Evolutionary conservation across 2,888 invertebrate species (phyloP).

Genomic region (Andricus curvator): DNA sequence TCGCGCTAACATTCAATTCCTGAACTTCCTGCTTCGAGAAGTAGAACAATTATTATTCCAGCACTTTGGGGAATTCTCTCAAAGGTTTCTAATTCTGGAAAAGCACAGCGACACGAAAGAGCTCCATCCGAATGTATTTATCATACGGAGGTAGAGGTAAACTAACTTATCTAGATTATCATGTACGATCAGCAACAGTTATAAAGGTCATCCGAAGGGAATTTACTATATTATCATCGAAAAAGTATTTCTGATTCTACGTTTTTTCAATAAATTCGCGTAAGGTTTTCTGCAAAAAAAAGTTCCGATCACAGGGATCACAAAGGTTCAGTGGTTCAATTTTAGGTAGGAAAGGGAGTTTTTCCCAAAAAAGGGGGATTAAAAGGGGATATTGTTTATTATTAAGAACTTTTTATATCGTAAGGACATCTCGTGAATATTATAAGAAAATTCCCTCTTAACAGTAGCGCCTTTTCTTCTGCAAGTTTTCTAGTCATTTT

Average conservation of each 20-base stretch:
- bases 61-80: not conserved
- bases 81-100: conserved; percentile 1
- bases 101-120: not conserved
- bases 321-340: too few species aligned
- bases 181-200: not conserved
- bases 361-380: too few species aligned
- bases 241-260: not conserved
- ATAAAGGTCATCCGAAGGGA: not conserved
- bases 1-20: not conserved
- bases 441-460: too few species aligned
- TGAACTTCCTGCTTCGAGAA: conserved; percentile 2
- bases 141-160: not conserved
- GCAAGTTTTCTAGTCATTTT: too few species aligned
- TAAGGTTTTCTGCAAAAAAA: too few species aligned
- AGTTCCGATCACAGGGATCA: too few species aligned
- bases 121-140: not conserved
- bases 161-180: not conserved
- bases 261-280: too few species aligned
- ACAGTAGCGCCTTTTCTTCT: too few species aligned
- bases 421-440: too few species aligned
- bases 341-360: too few species aligned
- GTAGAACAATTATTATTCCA: not conserved
- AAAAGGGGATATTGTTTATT: too few species aligned
- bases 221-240: not conserved
- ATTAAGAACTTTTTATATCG: too few species aligned